These are phyloP conservation scores for Trissolcus japonicus DNA, from an alignment of 2,888 invertebrate species.

Conservation along the genomic window DNA sequence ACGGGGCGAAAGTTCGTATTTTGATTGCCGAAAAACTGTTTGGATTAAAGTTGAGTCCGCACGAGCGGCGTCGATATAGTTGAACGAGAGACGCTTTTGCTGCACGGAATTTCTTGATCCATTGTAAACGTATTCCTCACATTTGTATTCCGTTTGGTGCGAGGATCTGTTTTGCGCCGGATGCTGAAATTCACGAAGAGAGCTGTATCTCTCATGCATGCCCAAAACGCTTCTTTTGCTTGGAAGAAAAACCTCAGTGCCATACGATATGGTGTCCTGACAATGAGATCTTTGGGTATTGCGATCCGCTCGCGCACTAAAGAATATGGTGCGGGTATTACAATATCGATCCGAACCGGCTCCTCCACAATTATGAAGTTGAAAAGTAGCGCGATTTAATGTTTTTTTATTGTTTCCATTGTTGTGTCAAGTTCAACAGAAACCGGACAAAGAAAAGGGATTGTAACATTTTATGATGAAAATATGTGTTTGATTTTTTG, in stretches of 20 bases:
- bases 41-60: conserved; percentile 6
- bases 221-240: conserved; percentile 6
- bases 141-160: conserved; percentile 71
- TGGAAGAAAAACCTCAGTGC: conserved; percentile 14
- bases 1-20: not conserved
- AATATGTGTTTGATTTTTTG: conserved; percentile 42
- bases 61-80: not conserved
- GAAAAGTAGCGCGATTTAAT: conserved; percentile 32
- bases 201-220: conserved; percentile 19
- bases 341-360: conserved; percentile 64
- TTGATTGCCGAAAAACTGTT: conserved; percentile 1
- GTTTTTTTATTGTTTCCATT: conserved; percentile 39
- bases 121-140: conserved; percentile 69
- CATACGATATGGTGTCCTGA: conserved; percentile 1
- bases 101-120: conserved; percentile 38
- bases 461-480: conserved; percentile 45
- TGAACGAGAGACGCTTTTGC: conserved; percentile 11
- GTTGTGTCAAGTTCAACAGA: conserved; percentile 35
- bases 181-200: conserved; percentile 41
- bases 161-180: conserved; percentile 44
- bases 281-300: conserved; percentile 39
- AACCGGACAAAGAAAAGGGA: conserved; percentile 26
- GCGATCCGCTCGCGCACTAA: conserved; percentile 63
- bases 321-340: conserved; percentile 65
- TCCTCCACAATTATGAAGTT: conserved; percentile 26